Conservation (phyloP, 2,113 vertebrate species). For the Halichoerus grypus region DNA sequence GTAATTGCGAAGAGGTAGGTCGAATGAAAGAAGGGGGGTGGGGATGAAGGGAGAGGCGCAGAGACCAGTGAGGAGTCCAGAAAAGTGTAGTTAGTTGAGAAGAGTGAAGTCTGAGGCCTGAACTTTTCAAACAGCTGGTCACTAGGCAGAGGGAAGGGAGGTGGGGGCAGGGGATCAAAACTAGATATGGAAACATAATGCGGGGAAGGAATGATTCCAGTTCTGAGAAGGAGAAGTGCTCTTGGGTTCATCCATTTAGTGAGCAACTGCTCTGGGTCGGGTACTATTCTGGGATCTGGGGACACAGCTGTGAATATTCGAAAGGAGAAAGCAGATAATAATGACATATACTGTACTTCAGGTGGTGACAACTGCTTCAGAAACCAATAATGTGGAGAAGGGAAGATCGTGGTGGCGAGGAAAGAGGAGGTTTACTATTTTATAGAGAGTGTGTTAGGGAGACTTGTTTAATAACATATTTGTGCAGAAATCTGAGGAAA, state of each 20-base stretch:
- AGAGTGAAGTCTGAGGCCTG: not conserved
- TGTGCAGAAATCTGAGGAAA: conserved; percentile 29
- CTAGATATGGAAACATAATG: not conserved
- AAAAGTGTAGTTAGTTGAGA: conserved; percentile 29
- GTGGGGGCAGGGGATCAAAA: not conserved
- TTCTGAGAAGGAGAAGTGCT: not conserved
- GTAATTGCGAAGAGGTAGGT: conserved; percentile 61
- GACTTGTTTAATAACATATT: conserved; percentile 31
- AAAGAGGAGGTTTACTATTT: conserved; percentile 8
- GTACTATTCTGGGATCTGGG: not conserved
- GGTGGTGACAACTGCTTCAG: not conserved
- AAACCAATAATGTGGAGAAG: not conserved
- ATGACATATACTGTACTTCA: not conserved
- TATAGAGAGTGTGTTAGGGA: not conserved
- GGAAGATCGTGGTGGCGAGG: not conserved
- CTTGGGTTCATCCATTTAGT: not conserved
- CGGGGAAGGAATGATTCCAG: conserved; percentile 7
- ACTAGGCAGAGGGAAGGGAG: not conserved
- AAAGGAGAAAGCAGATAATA: conserved; percentile 14
- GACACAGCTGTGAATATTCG: not conserved
- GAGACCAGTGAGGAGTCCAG: not conserved
- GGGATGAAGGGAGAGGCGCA: not conserved
- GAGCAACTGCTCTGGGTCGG: conserved; percentile 8
- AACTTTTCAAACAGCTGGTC: conserved; percentile 44
- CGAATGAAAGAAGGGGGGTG: conserved; percentile 49